These are phyloP conservation scores for Anisognathus igniventris DNA, from an alignment of 2,797 vertebrate species.

Conservation along the genomic window DNA sequence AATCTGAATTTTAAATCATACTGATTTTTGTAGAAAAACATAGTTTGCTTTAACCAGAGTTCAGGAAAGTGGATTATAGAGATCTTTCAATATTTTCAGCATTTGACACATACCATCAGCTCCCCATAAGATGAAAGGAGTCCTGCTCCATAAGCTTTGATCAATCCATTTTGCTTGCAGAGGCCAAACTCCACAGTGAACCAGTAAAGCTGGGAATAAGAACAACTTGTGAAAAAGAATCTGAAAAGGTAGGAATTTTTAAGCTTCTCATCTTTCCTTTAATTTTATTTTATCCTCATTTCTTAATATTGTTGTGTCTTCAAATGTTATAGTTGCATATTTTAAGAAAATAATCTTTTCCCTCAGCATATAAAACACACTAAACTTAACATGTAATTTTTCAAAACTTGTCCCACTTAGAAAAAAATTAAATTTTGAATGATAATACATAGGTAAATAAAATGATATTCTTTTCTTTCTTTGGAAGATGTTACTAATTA, in stretches of 20 bases:
- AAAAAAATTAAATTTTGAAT: fast-evolving
- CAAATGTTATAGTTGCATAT: neutral
- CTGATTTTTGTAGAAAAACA: neutral
- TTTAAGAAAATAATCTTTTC: neutral
- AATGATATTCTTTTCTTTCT: neutral
- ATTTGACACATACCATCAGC: slow-evolving; percentile 71
- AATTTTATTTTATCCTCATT: neutral
- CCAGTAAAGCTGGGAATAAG: slow-evolving; percentile 78
- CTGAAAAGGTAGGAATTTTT: neutral
- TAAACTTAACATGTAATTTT: neutral
- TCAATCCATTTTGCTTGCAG: slow-evolving; percentile 79
- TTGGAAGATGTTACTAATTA: neutral
- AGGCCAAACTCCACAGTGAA: slow-evolving; percentile 87
- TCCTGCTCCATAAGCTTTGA: slow-evolving; percentile 83
- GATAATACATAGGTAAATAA: neutral
- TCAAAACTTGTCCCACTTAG: neutral
- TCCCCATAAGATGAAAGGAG: slow-evolving; percentile 84
- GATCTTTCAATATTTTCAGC: neutral
- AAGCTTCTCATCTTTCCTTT: neutral
- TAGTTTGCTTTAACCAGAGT: neutral
- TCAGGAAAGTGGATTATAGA: neutral
- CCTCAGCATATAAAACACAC: neutral
- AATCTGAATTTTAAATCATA: neutral
- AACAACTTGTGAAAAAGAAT: neutral
- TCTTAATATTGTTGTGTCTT: neutral